Base-by-base conservation (phyloP, 2,797 vertebrate genomes). In the Myiotriccus ornatus region DNA sequence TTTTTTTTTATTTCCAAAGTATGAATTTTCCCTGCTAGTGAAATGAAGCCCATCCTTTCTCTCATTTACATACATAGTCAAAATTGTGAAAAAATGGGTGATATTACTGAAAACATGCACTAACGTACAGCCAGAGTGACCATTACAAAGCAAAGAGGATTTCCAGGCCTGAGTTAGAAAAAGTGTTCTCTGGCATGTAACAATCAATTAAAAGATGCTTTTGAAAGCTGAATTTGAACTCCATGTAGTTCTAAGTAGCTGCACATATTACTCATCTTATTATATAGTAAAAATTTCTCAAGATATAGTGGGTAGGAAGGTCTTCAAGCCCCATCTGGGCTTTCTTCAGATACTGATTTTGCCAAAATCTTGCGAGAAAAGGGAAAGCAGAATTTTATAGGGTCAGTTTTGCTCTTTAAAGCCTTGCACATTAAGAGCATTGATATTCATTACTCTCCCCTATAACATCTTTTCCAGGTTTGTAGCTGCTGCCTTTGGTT, bases 31-130 rank as follows among this genome's bases (percentile, higher is more conserved):
- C 57, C 37, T 91, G 65, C 50, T 39, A 47, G 62, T 53, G 57
- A 87, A 80, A 92, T 94, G 43, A 92, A 91, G 71, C 11, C 6
- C 75, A 50, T 94, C 62, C n/a, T 85, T 75, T 74, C 46, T 85
- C 24, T 80, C 69, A 69, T 30, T 34, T 24, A 57, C 17, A 34
- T 34, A 39, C 11, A 4, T 41, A 73, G 32, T 28, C 8, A 83
- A 76, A 89, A 73, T 44, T 78, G 44, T 59, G 65, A 56, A 21
- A 80, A 59, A 34, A 27, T 23, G 8, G 3, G 1, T 57, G 14
- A 4, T 59, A 35, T 57, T 89, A 57, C 3, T 55, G 67, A 70
- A 82, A 28, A 47, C n/a, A 17, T n/a, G 30, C 6, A 43, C 13
- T 87, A 30, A 34, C 14, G 25, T 63, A 14, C 11, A 70, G 37